These are phyloP conservation scores for Halisarca cf. caerulea DNA, from an alignment of 37 sponge, comb jelly and placozoan species.

Conservation along the genomic window DNA sequence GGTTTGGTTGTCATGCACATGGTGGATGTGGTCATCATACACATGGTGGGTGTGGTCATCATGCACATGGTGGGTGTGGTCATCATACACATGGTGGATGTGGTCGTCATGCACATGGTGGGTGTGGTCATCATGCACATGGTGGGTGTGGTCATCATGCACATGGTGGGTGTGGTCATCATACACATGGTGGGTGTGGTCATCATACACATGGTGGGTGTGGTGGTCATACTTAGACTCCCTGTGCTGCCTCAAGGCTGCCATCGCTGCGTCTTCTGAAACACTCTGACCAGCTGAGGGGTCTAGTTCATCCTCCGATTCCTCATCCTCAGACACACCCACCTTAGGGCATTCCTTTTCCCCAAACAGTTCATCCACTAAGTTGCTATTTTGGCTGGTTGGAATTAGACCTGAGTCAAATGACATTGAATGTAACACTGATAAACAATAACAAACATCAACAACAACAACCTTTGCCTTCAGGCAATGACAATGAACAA, in stretches of 20 bases:
- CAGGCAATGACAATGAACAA: too few relatives aligned
- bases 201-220: too few relatives aligned
- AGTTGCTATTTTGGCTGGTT: neutral
- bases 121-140: neutral
- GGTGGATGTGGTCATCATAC: too few relatives aligned
- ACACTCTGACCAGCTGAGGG: neutral
- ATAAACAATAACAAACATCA: too few relatives aligned
- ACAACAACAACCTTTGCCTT: too few relatives aligned
- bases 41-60: too few relatives aligned
- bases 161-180: too few relatives aligned
- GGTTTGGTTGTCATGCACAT: too few relatives aligned
- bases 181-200: too few relatives aligned
- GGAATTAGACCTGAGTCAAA: neutral
- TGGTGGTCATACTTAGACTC: neutral
- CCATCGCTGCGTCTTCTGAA: neutral
- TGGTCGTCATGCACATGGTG: too few relatives aligned
- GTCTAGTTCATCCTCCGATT: neutral
- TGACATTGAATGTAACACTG: neutral
- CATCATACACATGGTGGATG: neutral
- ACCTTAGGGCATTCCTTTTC: neutral
- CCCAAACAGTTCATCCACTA: conserved; percentile 55
- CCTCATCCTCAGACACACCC: conserved; percentile 7
- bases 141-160: too few relatives aligned
- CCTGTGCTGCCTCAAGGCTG: neutral
- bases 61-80: too few relatives aligned